These are phyloP conservation scores for Nomada ferruginata DNA, from an alignment of 2,888 invertebrate genomes.

Conservation along the genomic window DNA sequence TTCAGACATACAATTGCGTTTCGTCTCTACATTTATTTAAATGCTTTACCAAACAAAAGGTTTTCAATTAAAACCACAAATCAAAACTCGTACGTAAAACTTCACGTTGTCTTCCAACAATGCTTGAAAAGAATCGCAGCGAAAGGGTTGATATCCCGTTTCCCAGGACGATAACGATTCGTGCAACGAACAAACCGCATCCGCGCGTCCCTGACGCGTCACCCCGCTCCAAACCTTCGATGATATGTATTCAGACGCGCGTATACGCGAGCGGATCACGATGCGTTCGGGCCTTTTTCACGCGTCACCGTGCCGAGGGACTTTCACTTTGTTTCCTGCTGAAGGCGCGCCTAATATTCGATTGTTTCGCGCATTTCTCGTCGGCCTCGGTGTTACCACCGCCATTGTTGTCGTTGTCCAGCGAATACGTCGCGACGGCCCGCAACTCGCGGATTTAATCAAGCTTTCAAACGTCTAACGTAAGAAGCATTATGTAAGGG, in stretches of 20 bases:
- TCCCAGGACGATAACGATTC: slow-evolving; percentile 38
- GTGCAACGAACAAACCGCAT: slow-evolving; percentile 15
- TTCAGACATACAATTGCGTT: too few relatives aligned
- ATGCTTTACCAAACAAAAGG: too few relatives aligned
- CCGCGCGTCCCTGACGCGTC: slow-evolving; percentile 41
- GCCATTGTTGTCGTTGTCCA: background rate
- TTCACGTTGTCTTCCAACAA: too few relatives aligned
- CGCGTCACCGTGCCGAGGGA: slow-evolving; percentile 56
- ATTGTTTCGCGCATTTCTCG: slow-evolving; percentile 58
- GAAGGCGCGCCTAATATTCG: slow-evolving; percentile 57
- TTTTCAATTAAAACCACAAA: too few relatives aligned
- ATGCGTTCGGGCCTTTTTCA: slow-evolving; percentile 61
- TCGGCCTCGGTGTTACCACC: slow-evolving; percentile 29
- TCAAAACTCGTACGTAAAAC: too few relatives aligned
- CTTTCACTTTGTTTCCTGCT: slow-evolving; percentile 68
- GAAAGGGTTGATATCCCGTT: background rate
- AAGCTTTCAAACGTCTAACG: slow-evolving; percentile 36
- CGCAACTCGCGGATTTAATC: slow-evolving; percentile 20
- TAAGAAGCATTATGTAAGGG: slow-evolving; percentile 46
- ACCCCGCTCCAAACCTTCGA: slow-evolving; percentile 41
- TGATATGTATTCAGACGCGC: slow-evolving; percentile 32
- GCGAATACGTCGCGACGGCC: background rate
- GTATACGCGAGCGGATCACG: slow-evolving; percentile 40
- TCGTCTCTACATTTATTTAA: too few relatives aligned
- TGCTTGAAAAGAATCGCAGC: too few relatives aligned